A percentile compares a stretch with the other conserved stretches of the same genome.
These are phyloP conservation scores for Reticulitermes lucifugus DNA, from an alignment of 2,888 invertebrate genomes.

Conservation along the genomic window DNA sequence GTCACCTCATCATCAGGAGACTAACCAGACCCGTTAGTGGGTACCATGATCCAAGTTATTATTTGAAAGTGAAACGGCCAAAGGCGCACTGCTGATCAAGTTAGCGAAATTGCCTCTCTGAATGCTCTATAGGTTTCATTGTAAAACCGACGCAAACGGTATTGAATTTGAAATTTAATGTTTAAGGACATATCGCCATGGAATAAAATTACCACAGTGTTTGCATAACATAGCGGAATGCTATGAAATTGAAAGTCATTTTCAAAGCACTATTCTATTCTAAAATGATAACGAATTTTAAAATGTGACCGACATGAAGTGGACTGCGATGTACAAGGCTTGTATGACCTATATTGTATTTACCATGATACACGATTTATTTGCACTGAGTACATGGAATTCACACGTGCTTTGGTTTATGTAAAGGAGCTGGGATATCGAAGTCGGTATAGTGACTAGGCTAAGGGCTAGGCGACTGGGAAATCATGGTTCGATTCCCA, in stretches of 20 bases:
- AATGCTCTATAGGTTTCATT: not conserved
- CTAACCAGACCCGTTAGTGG: not conserved
- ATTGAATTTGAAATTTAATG: not conserved
- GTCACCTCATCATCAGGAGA: not conserved
- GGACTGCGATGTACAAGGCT: too few species aligned
- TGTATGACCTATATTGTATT: too few species aligned
- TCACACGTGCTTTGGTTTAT: too few species aligned
- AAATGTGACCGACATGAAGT: not conserved
- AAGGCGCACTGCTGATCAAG: not conserved
- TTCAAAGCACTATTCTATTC: not conserved
- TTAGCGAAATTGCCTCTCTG: not conserved
- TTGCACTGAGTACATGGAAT: too few species aligned
- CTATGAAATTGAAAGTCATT: not conserved
- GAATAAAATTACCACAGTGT: not conserved
- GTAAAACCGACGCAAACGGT: not conserved
- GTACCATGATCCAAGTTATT: not conserved
- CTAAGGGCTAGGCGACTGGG: too few species aligned
- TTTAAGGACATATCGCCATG: not conserved
- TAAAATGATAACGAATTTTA: not conserved
- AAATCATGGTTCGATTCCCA: too few species aligned
- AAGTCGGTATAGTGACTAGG: too few species aligned
- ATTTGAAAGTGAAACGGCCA: not conserved
- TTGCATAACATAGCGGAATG: not conserved
- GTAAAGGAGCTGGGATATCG: too few species aligned
- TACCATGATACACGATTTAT: too few species aligned